phyloP scores from a whole-genome alignment of 2,888 invertebrate species.

The Aricia artaxerxes region DNA sequence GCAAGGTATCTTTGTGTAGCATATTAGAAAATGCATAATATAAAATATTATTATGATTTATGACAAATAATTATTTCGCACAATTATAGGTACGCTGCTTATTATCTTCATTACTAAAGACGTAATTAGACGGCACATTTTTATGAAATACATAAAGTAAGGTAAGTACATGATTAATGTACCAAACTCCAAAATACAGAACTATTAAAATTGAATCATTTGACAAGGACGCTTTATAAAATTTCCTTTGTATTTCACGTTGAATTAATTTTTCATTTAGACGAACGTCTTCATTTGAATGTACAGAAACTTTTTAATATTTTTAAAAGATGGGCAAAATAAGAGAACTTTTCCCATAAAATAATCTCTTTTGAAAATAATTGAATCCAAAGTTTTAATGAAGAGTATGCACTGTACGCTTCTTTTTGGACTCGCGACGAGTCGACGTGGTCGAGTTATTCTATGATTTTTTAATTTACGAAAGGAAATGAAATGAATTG shows the following conservation, averaged over 20 bases:
- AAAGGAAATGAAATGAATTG: background rate
- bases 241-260: background rate
- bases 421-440: background rate
- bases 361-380: constrained; percentile 8
- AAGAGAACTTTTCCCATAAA: background rate
- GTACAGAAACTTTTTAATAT: constrained; percentile 2
- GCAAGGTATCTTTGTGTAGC: too few species aligned
- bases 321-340: background rate
- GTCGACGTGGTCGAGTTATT: constrained; percentile 1
- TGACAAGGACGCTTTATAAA: background rate
- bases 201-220: background rate
- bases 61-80: too few species aligned
- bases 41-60: too few species aligned
- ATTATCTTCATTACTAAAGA: too few species aligned
- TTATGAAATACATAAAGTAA: background rate
- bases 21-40: too few species aligned
- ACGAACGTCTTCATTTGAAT: constrained; percentile 3
- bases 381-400: constrained; percentile 12
- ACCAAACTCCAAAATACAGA: background rate
- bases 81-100: too few species aligned
- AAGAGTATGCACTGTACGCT: background rate
- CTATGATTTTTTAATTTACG: constrained; percentile 11
- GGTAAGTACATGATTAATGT: background rate
- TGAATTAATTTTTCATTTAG: constrained; percentile 11
- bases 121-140: background rate